Evolutionary conservation across 2,113 vertebrate genomes (phyloP), one percentile per base, ranked within the genome.

Genomic region (Capricornis sumatraensis): DNA sequence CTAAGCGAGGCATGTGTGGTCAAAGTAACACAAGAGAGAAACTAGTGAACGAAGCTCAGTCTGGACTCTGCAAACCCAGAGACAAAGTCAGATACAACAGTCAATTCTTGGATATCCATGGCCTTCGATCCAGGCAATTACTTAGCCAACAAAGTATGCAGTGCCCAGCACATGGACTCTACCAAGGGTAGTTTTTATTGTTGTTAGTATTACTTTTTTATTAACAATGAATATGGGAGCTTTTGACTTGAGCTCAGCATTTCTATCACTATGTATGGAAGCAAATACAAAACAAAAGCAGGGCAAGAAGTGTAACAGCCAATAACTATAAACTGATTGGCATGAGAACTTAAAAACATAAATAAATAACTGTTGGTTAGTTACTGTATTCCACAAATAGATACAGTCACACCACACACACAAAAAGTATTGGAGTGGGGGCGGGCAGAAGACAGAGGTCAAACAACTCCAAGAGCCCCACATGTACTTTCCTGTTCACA

Each of bases 41-140:
- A 64, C 27, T 16, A 74, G 36, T 58, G 28, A 93, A 81, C 1
- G 1, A 78, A 88, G 50, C 64, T 91, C 82, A 78, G 53, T 47
- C 10, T 90, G 62, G 14, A 74, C 62, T 95, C 52, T 33, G 36
- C 79, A 81, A 92, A 87, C 86, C 60, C 87, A 92, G 55, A 92
- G 19, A 92, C 87, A 95, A 87, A 87, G 50, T 55, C 50, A 78
- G 40, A 83, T 2, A 9, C 7, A 2, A 87, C 7, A 91, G 30
- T 79, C 67, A 43, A 33, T 27, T 52, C 11, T 43, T 89, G n/a
- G 28, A 11, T n/a, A 21, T 36, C 27, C 67, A 52, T 19, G 19
- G 86, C 21, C 36, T 21, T 25, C 60, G 17, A 40, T 57, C 45
- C 47, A 88, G 52, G 76, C 33, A 45, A 30, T 13, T 58, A 62